Evolutionary conservation across 2,888 invertebrate genomes (phyloP), one percentile per base, ranked within the genome.

Genomic region (Cephalotes varians): DNA sequence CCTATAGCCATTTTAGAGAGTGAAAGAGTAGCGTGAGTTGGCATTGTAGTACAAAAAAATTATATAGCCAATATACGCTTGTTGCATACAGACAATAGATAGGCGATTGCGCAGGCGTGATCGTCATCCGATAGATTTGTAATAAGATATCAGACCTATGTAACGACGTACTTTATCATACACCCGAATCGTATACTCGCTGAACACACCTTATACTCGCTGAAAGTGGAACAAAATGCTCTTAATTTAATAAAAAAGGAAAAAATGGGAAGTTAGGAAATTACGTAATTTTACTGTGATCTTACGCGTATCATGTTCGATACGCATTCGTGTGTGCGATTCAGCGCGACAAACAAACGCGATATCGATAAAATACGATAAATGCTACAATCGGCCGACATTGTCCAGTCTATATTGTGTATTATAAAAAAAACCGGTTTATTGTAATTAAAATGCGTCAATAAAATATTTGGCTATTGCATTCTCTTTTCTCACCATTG

Each of bases 21-120:
- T 87, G 76, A 71, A 84, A 86, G 88, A 85, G 82, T 91, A 89
- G 88, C 65, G 83, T 85, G 85, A 90, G 86, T 91, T 87, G 90
- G 87, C 85, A 87, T 87, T 86, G 92, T 91, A 92, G 91, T 92
- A 92, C 91, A 92, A 93, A 91, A 87, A 89, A 91, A 90, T 89
- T 87, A 83, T 86, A 88, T 87, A 88, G 89, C 86, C 85, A 85
- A 90, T 88, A 91, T 92, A 93, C 88, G 93, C 93, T 93, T 93
- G 90, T 93, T 92, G 91, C 92, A 90, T 85, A 90, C 90, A 89
- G 93, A 93, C 92, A 93, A 93, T 93, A 93, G 92, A 86, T 91
- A 87, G 87, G 85, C 58, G 88, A 93, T 93, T 92, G 92, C 93
- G 93, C 93, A 91, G 93, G 93, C 93, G 93, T 93, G 91, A 92